These are phyloP conservation scores for Crioceris asparagi DNA, from an alignment of 2,888 invertebrate genomes.

Conservation along the genomic window DNA sequence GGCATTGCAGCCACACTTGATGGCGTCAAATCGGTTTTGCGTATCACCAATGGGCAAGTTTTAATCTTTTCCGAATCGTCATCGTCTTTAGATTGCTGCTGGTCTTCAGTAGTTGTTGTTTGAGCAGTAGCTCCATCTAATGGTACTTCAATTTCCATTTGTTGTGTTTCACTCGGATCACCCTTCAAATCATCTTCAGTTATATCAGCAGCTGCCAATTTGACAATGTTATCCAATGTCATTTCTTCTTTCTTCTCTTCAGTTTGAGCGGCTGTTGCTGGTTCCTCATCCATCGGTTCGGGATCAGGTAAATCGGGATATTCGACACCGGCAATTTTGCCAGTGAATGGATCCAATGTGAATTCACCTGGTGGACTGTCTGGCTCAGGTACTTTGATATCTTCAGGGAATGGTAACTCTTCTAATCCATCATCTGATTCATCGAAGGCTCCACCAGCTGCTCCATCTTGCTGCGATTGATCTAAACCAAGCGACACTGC, in stretches of 20 bases:
- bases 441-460: constrained; percentile 21
- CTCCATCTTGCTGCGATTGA: too few relatives aligned
- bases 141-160: constrained; percentile 12
- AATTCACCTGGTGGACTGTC: constrained; percentile 57
- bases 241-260: constrained; percentile 14
- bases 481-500: too few relatives aligned
- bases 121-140: too few relatives aligned
- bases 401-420: constrained; percentile 52
- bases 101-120: too few relatives aligned
- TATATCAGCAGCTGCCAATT: constrained; percentile 34
- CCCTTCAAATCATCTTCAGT: constrained; percentile 29
- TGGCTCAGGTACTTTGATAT: constrained; percentile 44
- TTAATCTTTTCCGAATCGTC: not conserved
- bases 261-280: too few relatives aligned
- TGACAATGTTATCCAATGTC: constrained; percentile 31
- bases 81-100: too few relatives aligned
- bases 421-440: constrained; percentile 48
- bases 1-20: too few relatives aligned
- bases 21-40: too few relatives aligned
- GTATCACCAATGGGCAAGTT: too few relatives aligned
- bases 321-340: constrained; percentile 21
- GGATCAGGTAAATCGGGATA: constrained; percentile 17
- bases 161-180: constrained; percentile 14
- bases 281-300: constrained; percentile 28
- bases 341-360: constrained; percentile 51